Base-by-base conservation (phyloP, 1,140 invertebrate genomes). In the Zaprionus kolodkinae region DNA sequence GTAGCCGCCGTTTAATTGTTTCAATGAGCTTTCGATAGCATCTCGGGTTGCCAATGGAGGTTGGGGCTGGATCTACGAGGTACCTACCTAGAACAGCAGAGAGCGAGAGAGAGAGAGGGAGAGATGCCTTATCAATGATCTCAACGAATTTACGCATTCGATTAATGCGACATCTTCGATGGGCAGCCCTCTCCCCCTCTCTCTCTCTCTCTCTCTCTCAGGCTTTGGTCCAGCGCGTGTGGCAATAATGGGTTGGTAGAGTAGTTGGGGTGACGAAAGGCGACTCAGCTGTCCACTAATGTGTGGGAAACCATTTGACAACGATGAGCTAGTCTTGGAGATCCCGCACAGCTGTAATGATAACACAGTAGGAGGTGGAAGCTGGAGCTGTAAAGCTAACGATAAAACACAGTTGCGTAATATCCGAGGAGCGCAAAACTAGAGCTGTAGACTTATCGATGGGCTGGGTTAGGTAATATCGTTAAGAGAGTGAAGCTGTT, bases 271-370 rank as follows among this genome's bases (percentile, higher is more conserved):
- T 7, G 30, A 7, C n/a, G n/a, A 33, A 10, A 10, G 45, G 11
- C 45, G 11, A 12, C 45, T 50, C 11, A 48, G 43, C 33, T 64
- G 50, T 63, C 25, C 48, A 33, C 30, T 9, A 45, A 36, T 64
- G 50, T 79, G 82, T 86, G 82, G 83, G 83, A 86, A 82, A 79
- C 52, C 68, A 82, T 82, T 83, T 87, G 52, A 40, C 25, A 45
- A 21, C 70, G 54, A 79, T 71, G 76, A 81, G 70, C 63, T 73
- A 65, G 33, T 56, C 67, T 82, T 73, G 40, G 77, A 72, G 74
- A 50, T 67, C 55, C 65, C 52, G 63, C 67, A 66, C 74, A 82
- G 70, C 66, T 78, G 66, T 21, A 40, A 9, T 61, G 65, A 56
- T 68, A 38, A 30, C 10, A 17, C n/a, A 9, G 30, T 35, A 6